Evolutionary conservation across 2,888 invertebrate species (phyloP).

Genomic region (Sthenelais limicola): DNA sequence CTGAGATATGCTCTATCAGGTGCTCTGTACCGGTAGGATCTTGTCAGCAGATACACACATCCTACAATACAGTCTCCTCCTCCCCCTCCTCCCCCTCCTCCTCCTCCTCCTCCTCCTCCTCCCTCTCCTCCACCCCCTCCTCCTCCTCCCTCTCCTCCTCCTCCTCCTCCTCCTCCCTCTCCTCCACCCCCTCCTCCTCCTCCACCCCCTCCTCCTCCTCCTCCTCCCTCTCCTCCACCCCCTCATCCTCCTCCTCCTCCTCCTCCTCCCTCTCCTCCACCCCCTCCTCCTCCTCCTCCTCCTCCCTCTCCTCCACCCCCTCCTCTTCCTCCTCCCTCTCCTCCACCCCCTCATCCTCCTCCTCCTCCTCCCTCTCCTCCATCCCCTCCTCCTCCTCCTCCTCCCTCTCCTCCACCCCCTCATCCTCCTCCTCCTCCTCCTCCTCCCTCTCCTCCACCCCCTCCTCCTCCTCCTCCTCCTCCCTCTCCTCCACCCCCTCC

Average conservation of each 20-base stretch:
- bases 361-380: too few relatives aligned
- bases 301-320: neutral
- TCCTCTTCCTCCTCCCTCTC: neutral
- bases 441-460: neutral
- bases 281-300: conserved; percentile 5
- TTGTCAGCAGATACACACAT: too few relatives aligned
- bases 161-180: neutral
- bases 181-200: neutral
- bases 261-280: neutral
- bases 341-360: neutral
- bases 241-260: neutral
- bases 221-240: neutral
- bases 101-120: too few relatives aligned
- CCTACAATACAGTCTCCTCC: too few relatives aligned
- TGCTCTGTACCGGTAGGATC: too few relatives aligned
- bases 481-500: neutral
- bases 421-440: neutral
- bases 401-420: neutral
- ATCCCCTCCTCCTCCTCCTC: neutral
- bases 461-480: neutral
- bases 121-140: neutral
- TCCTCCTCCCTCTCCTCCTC: neutral
- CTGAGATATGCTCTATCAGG: too few relatives aligned
- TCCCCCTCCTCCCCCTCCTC: neutral
- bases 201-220: neutral